Evolutionary conservation across 2,888 invertebrate genomes (phyloP).

Genomic region (Penaeus monodon): DNA sequence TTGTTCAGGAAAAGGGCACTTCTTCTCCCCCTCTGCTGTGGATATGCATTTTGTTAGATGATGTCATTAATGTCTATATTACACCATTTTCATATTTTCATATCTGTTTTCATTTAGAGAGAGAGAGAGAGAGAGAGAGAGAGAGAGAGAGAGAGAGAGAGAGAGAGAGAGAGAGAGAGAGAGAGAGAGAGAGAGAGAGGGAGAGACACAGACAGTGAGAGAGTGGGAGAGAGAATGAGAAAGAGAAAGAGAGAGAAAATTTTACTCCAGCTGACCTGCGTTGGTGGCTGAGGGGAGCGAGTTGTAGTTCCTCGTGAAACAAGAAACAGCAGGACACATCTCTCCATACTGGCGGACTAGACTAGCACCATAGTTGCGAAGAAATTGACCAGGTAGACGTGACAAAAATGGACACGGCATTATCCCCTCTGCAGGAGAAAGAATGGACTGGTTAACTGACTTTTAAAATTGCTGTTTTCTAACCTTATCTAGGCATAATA

Average conservation of each 20-base stretch:
- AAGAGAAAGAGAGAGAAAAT: slow-evolving; percentile 12
- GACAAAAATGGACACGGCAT: slow-evolving; percentile 64
- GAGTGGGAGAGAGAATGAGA: slow-evolving; percentile 31
- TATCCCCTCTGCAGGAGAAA: slow-evolving; percentile 2
- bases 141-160: slow-evolving; percentile 10
- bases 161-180: slow-evolving; percentile 21
- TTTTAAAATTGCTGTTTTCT: no score
- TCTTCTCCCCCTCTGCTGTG: slow-evolving; percentile 45
- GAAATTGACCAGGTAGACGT: slow-evolving; percentile 53
- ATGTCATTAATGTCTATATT: no score
- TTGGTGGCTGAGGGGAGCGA: slow-evolving; percentile 41
- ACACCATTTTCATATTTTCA: no score
- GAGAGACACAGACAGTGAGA: neutral
- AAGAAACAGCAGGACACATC: slow-evolving; percentile 50
- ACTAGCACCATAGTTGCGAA: slow-evolving; percentile 40
- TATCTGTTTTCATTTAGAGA: no score
- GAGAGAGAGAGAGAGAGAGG: slow-evolving; percentile 8
- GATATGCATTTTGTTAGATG: neutral
- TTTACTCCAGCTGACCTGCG: slow-evolving; percentile 16
- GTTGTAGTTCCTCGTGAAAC: slow-evolving; percentile 29
- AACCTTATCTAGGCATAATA: no score
- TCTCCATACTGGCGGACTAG: slow-evolving; percentile 60
- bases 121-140: neutral
- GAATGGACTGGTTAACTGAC: neutral
- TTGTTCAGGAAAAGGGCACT: slow-evolving; percentile 52